Percentiles rank a stretch among this genome's conserved stretches.
Conservation (phyloP, 2,113 vertebrate species). For the Cephalopterus ornatus region DNA sequence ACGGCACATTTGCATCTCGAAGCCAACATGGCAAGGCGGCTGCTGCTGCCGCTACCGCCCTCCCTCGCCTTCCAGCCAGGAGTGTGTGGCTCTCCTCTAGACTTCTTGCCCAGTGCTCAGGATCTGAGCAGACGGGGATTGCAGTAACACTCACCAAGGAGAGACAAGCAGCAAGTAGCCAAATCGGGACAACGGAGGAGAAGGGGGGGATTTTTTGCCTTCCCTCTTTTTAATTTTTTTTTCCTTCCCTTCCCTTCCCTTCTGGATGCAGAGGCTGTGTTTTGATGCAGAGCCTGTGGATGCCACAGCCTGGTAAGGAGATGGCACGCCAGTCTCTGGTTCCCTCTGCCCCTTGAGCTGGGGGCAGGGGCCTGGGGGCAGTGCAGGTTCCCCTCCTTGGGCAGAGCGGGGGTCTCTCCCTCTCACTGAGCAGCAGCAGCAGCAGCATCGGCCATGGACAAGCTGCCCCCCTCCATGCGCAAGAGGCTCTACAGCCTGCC, state of each 20-base stretch:
- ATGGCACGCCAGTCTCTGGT: slow-evolving; percentile 31
- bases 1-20: slow-evolving; percentile 44
- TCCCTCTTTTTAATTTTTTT: neutral
- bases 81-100: slow-evolving; percentile 59
- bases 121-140: slow-evolving; percentile 39
- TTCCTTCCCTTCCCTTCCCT: neutral
- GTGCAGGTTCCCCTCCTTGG: neutral
- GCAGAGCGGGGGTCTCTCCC: neutral
- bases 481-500: slow-evolving; percentile 98
- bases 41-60: slow-evolving; percentile 50
- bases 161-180: slow-evolving; percentile 51
- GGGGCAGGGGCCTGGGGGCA: neutral
- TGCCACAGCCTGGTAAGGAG: slow-evolving; percentile 36
- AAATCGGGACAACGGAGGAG: slow-evolving; percentile 34
- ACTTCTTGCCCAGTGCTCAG: slow-evolving; percentile 47
- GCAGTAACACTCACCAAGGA: slow-evolving; percentile 25
- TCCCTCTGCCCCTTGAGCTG: slow-evolving; percentile 2
- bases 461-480: slow-evolving; percentile 95
- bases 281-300: slow-evolving; percentile 46
- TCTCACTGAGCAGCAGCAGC: neutral
- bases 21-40: slow-evolving; percentile 52
- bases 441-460: slow-evolving; percentile 82
- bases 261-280: slow-evolving; percentile 34
- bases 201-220: neutral
- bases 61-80: slow-evolving; percentile 46